A percentile compares a stretch with the other conserved stretches of the same genome.
Evolutionary conservation across 2,113 vertebrate species (phyloP).

Genomic region (Vidua macroura): DNA sequence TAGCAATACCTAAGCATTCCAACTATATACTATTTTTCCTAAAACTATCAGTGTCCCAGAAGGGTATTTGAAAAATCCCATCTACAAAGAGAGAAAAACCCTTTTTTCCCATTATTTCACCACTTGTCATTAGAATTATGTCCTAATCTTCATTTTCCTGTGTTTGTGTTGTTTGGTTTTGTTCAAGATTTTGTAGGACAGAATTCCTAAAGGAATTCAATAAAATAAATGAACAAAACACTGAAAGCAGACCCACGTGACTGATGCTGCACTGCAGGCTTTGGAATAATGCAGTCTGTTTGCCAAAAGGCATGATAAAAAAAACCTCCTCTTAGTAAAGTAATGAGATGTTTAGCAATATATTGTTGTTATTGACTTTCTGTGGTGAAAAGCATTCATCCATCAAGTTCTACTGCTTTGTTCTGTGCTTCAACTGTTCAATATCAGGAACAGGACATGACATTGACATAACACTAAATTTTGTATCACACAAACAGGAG

Average conservation of each 20-base stretch:
- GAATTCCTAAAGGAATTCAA: neutral
- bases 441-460: neutral
- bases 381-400: neutral
- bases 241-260: neutral
- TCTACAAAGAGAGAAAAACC: neutral
- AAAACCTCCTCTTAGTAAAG: neutral
- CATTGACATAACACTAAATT: neutral
- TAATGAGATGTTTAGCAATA: neutral
- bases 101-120: neutral
- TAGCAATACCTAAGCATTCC: neutral
- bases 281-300: neutral
- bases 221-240: neutral
- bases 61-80: neutral
- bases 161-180: neutral
- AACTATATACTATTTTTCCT: neutral
- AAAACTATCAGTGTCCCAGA: neutral
- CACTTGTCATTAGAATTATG: neutral
- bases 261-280: neutral
- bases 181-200: neutral
- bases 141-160: neutral
- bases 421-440: neutral
- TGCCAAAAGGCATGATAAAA: neutral
- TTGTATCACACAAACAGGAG: neutral
- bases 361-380: neutral
- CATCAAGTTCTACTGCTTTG: neutral